Percentiles rank a stretch among this genome's conserved stretches.
These are phyloP conservation scores for Hydriomena furcata DNA, from an alignment of 2,888 invertebrate genomes.

Conservation along the genomic window DNA sequence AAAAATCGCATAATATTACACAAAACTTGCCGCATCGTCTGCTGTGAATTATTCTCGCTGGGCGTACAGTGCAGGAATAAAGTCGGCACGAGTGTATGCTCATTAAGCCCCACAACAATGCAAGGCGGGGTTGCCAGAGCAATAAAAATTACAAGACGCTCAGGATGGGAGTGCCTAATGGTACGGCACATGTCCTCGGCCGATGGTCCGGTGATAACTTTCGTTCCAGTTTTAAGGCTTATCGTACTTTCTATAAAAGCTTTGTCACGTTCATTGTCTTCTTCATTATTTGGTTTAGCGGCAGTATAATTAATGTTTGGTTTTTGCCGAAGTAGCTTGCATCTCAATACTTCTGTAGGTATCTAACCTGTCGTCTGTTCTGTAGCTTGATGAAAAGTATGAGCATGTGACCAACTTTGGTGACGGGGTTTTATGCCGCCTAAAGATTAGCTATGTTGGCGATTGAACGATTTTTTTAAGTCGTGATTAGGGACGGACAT, in stretches of 20 bases:
- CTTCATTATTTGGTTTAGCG: constrained; percentile 7
- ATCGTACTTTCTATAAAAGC: constrained; percentile 24
- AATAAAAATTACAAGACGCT: constrained; percentile 76
- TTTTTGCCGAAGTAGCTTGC: no score
- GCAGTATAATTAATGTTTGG: background rate
- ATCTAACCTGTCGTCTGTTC: no score
- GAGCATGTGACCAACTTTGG: no score
- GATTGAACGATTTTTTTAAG: no score
- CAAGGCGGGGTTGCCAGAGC: constrained; percentile 70
- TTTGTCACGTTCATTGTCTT: constrained; percentile 3
- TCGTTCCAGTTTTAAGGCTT: constrained; percentile 25
- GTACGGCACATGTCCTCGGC: constrained; percentile 56
- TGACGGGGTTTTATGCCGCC: no score
- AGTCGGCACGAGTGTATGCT: constrained; percentile 54
- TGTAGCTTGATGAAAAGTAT: no score
- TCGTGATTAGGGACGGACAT: no score
- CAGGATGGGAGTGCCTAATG: constrained; percentile 78
- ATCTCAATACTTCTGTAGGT: no score
- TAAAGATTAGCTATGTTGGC: no score
- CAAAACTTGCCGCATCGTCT: constrained; percentile 39
- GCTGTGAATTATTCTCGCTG: constrained; percentile 37
- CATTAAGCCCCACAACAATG: constrained; percentile 75
- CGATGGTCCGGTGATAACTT: constrained; percentile 53
- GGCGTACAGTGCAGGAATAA: constrained; percentile 46
- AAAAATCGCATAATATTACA: constrained; percentile 19